Evolutionary conservation across 2,888 invertebrate species (phyloP).

Genomic region (Drosophila mimetica): DNA sequence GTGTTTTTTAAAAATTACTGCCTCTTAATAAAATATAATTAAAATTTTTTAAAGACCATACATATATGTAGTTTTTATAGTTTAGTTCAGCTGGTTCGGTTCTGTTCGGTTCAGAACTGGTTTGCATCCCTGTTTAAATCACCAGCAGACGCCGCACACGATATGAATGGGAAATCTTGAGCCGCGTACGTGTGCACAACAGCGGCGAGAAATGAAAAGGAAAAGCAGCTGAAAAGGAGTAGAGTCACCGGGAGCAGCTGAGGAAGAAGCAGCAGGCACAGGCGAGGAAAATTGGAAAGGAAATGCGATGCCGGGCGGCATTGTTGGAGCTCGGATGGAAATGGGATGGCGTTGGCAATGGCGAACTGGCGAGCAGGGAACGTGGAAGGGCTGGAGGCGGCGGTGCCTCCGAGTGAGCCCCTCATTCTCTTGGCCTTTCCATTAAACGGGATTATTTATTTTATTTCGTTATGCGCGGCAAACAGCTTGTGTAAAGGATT

Average conservation of each 20-base stretch:
- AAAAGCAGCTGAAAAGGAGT: slow-evolving; percentile 42
- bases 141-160: slow-evolving; percentile 48
- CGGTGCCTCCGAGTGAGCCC: slow-evolving; percentile 16
- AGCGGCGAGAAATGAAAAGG: slow-evolving; percentile 36
- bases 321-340: slow-evolving; percentile 35
- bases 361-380: too few relatives aligned
- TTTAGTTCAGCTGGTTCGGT: background rate
- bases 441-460: slow-evolving; percentile 80
- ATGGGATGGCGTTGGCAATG: background rate
- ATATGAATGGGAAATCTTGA: slow-evolving; percentile 77
- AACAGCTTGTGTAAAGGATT: slow-evolving; percentile 79
- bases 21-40: too few relatives aligned
- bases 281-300: slow-evolving; percentile 65
- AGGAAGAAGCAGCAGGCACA: slow-evolving; percentile 13
- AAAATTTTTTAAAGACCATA: too few relatives aligned
- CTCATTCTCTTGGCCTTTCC: slow-evolving; percentile 55
- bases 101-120: slow-evolving; percentile 11
- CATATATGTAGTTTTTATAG: too few relatives aligned
- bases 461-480: slow-evolving; percentile 79
- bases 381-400: background rate
- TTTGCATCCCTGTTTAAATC: slow-evolving; percentile 34
- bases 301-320: slow-evolving; percentile 57
- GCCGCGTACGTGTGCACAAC: slow-evolving; percentile 68
- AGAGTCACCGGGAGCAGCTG: slow-evolving; percentile 19
- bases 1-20: too few relatives aligned